Evolutionary conservation across 2,888 invertebrate genomes (phyloP).

Genomic region (Hesperia comma): DNA sequence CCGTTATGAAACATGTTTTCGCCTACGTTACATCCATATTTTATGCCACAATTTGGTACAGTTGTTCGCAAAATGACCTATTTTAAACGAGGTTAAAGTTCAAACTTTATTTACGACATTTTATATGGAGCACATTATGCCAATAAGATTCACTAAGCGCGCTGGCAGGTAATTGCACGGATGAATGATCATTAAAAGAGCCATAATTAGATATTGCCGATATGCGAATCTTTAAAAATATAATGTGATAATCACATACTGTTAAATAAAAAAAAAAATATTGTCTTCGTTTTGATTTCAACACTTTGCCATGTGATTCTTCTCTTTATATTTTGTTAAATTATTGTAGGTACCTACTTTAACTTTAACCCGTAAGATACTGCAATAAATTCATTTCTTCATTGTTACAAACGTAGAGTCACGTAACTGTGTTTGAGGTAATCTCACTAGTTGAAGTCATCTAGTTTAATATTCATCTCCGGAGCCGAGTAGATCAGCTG

Average conservation of each 20-base stretch:
- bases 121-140: not conserved
- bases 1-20: no score
- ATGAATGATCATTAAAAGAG: not conserved
- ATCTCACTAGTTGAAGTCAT: constrained; percentile 15
- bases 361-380: not conserved
- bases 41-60: no score
- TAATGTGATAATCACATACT: no score
- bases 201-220: not conserved
- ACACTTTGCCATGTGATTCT: no score
- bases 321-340: not conserved
- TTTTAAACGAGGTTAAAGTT: not conserved
- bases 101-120: not conserved
- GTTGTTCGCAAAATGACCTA: no score
- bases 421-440: constrained; percentile 16
- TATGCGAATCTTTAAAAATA: not conserved
- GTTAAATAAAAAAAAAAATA: no score
- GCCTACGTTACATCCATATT: no score
- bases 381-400: constrained; percentile 5
- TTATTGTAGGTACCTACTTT: no score
- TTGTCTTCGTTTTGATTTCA: no score
- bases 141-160: not conserved
- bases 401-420: constrained; percentile 8
- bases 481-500: constrained; percentile 42
- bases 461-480: constrained; percentile 43
- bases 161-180: not conserved